Base-by-base conservation (phyloP, 1,140 invertebrate species). In the Arctopsyche grandis region DNA sequence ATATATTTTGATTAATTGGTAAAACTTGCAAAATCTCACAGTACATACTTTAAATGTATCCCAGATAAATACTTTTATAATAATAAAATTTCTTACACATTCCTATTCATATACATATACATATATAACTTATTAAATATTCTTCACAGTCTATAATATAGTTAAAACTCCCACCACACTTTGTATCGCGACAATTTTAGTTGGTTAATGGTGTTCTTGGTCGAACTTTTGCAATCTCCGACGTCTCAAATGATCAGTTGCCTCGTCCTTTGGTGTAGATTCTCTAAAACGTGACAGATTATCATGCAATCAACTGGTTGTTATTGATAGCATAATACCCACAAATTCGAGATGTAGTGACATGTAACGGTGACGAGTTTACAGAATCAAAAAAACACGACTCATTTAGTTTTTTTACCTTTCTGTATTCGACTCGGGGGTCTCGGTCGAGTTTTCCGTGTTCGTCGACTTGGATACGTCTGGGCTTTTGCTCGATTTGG, bases 201-300 rank as follows among this genome's bases (percentile, higher is more conserved):
- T 63, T 24, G 10, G 14, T 38, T 44, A 66, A 21, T 74, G 75
- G 43, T 81, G 77, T 52, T 91, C 88, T 79, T 86, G 78, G 66
- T 88, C 85, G 84, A 93, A 94, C 87, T 93, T 93, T 85, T 92
- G 90, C 86, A 94, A 87, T 85, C 93, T 90, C 85, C 93, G 88
- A 87, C 91, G 91, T 86, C 93, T 90, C 44, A 94, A 86, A 83
- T 93, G 92, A 82, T 88, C 86, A 1, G 87, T 85, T 48, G 86
- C 84, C 0, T 85, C 29, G 70, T 87, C 86, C 77, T 83, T 26
- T 66, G 63, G 63, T 83, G 81, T 84, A 85, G 73, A 85, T 9
- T 66, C 63, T 12, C 63, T 66, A 26, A 26, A 66, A 66, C 9
- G 21, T 12, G 14, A 66, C 19, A 24, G 29, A 38, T 38, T 38